Conservation (phyloP, 2,113 vertebrate species). For the Phylloscopus trochilus region DNA sequence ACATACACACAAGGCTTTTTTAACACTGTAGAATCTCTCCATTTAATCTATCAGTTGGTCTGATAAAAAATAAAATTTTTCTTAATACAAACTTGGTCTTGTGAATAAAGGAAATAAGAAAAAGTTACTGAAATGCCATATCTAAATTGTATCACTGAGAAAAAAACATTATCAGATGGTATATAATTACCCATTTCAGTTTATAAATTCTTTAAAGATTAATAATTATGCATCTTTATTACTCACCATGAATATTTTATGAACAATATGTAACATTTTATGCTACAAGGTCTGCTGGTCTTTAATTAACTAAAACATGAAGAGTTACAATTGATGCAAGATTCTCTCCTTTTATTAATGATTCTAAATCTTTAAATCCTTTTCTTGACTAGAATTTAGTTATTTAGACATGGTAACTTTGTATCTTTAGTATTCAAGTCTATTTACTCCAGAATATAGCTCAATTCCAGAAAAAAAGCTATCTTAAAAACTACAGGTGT, state of each 20-base stretch:
- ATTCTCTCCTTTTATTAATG: not conserved
- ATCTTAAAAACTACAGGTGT: not conserved
- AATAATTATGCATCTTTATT: not conserved
- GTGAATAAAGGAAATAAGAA: not conserved
- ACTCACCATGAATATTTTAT: not conserved
- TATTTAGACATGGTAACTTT: not conserved
- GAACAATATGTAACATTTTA: not conserved
- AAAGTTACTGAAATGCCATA: not conserved
- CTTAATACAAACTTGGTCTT: not conserved
- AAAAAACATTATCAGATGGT: not conserved
- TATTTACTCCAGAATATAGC: not conserved
- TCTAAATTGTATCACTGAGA: not conserved
- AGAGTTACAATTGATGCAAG: not conserved
- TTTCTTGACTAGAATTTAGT: not conserved
- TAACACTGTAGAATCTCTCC: not conserved
- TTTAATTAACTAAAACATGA: not conserved
- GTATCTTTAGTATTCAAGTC: not conserved
- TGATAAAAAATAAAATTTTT: not conserved
- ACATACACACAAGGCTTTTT: not conserved
- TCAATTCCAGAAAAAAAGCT: not conserved
- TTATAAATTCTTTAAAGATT: not conserved
- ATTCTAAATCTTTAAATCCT: not conserved
- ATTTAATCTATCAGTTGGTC: not conserved
- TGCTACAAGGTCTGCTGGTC: not conserved
- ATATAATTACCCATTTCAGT: not conserved